Conservation (phyloP, 2,797 vertebrate species). For the Anomalospiza imberbis region DNA sequence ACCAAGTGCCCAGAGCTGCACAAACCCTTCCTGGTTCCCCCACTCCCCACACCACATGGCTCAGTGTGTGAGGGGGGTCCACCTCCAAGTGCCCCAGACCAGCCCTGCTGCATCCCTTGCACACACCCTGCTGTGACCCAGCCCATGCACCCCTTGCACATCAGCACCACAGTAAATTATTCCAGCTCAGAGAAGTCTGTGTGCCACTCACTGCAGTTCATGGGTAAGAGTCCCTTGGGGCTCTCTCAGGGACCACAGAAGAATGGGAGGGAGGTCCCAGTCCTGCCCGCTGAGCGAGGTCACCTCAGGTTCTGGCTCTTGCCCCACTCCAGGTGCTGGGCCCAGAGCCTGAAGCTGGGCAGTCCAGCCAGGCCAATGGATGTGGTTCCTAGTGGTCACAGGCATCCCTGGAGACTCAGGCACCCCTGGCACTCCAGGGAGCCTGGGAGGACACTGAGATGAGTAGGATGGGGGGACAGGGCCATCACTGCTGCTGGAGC, state of each 20-base stretch:
- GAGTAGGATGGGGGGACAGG: too few relatives aligned
- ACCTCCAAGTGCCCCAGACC: not conserved
- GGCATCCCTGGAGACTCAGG: not conserved
- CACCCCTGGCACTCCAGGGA: not conserved
- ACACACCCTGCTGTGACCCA: not conserved
- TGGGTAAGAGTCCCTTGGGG: not conserved
- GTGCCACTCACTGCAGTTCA: not conserved
- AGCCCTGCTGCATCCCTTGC: not conserved
- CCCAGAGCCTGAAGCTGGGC: not conserved
- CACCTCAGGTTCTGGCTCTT: not conserved
- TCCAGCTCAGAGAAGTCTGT: not conserved
- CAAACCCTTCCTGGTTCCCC: not conserved
- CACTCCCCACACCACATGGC: too few relatives aligned
- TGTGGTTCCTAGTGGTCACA: not conserved
- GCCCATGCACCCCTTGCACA: not conserved
- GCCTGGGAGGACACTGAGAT: not conserved
- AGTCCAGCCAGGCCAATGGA: not conserved
- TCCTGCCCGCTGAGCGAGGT: rapidly evolving
- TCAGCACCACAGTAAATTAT: slow-evolving; percentile 31
- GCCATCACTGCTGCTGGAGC: not conserved
- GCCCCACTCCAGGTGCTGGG: not conserved
- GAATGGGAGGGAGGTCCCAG: not conserved
- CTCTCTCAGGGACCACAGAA: not conserved
- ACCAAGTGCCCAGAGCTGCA: not conserved
- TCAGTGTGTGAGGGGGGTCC: not conserved